Base-by-base conservation (phyloP, 2,797 vertebrate genomes). In the Lepus oiostolus region DNA sequence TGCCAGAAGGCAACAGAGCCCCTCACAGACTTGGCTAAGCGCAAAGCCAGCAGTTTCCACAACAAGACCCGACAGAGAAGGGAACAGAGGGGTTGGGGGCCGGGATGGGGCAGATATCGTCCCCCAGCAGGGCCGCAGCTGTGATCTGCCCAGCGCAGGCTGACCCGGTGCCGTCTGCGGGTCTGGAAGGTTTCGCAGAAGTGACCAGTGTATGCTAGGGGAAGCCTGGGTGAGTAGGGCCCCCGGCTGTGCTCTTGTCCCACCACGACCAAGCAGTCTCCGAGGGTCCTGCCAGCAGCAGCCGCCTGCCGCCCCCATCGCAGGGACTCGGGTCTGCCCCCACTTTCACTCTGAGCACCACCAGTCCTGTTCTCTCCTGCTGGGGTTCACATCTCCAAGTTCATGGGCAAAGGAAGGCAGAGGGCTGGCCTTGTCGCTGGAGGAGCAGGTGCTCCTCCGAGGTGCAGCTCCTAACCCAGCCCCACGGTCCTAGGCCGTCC, bases 61-160 rank as follows among this genome's bases (percentile, higher is more conserved):
- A 32, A 17, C 2, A 42, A 42, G 42, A 42, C 42, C 42, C 6
- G 58, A 19, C 7, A 74, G 30, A 32, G 2, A 5, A 12, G 30
- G 35, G 32, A 17, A 22, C 58, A 13, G 1, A 8, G 26, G 2
- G n/a, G 60, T 14, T 32, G 11, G 30, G 19, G 0, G 2, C 0
- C 0, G n/a, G 5, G 50, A 24, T 5, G 13, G 10, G 22, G 30
- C 21, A 22, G n/a, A 35, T 10, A 2, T 32, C 0, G 4, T 11
- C 52, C 63, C 90, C 85, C n/a, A 38, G 88, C 8, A 7, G 14
- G 16, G 1, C 11, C 5, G 28, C 52, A 26, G 0, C 30, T 19
- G 5, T 8, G 14, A 38, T 5, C 21, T 28, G 35, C 14, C 77
- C 30, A 10, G 38, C 17, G 8, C 21, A 17, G 30, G 38, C 65